These are phyloP conservation scores for Ariolimax columbianus DNA, from an alignment of 2,888 invertebrate species.

Conservation along the genomic window DNA sequence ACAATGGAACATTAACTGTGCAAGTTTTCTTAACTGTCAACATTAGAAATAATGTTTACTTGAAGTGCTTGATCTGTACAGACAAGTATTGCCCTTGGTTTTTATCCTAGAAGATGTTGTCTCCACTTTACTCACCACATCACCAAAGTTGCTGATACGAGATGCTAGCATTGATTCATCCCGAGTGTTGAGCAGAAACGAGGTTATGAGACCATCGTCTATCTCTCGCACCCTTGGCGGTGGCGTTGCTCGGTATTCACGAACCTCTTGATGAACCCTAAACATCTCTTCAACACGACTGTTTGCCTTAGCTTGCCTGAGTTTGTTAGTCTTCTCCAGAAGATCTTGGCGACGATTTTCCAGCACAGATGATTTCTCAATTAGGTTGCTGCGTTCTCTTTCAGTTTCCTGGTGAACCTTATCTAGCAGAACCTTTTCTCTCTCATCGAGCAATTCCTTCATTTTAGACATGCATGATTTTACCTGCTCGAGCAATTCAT, in stretches of 20 bases:
- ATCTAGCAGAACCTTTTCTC: slow-evolving; percentile 67
- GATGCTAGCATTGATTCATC: slow-evolving; percentile 62
- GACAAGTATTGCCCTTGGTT: slow-evolving; percentile 24
- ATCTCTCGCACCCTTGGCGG: slow-evolving; percentile 62
- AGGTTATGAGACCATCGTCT: slow-evolving; percentile 61
- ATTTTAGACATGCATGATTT: slow-evolving; percentile 64
- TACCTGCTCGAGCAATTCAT: slow-evolving; percentile 61
- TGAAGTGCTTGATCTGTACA: slow-evolving; percentile 42
- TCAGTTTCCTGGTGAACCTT: slow-evolving; percentile 60
- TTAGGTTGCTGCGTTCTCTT: slow-evolving; percentile 61
- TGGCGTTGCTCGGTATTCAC: slow-evolving; percentile 61
- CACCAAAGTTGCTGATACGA: slow-evolving; percentile 66
- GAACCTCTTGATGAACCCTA: slow-evolving; percentile 61
- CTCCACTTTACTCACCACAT: slow-evolving; percentile 62
- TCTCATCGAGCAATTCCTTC: slow-evolving; percentile 61
- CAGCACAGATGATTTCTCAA: slow-evolving; percentile 54
- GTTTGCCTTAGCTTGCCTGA: slow-evolving; percentile 60
- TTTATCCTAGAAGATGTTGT: slow-evolving; percentile 58
- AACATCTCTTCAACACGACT: slow-evolving; percentile 67
- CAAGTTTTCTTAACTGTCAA: not conserved
- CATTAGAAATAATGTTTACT: slow-evolving; percentile 9
- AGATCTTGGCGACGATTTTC: slow-evolving; percentile 33
- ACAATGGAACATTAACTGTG: not conserved
- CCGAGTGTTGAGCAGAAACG: slow-evolving; percentile 61
- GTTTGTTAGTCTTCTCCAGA: slow-evolving; percentile 39